These are phyloP conservation scores for Callyntrura sp. DNA, from an alignment of 2,888 invertebrate genomes.

Conservation along the genomic window DNA sequence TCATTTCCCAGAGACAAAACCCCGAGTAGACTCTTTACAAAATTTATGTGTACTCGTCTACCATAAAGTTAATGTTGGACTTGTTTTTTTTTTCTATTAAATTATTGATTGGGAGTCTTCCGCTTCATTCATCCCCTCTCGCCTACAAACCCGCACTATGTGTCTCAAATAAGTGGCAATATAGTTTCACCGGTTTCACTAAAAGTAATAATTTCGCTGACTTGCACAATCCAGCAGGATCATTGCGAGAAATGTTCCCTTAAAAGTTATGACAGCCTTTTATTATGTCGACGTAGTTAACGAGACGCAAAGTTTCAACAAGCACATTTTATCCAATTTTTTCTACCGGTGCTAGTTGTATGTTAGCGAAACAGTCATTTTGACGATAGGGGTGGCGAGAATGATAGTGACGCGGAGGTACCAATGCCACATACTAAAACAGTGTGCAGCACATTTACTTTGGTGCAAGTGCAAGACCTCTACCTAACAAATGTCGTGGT, in stretches of 20 bases:
- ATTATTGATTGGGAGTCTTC: slow-evolving; percentile 72
- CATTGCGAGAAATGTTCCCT: slow-evolving; percentile 55
- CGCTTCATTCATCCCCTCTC: slow-evolving; percentile 55
- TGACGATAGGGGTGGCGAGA: neutral
- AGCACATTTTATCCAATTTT: slow-evolving; percentile 14
- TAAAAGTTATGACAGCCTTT: slow-evolving; percentile 76
- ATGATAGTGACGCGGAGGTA: neutral
- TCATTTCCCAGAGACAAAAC: slow-evolving; percentile 55
- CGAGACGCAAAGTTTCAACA: slow-evolving; percentile 63
- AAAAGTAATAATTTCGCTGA: slow-evolving; percentile 60
- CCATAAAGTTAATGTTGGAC: slow-evolving; percentile 39
- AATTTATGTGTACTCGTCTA: slow-evolving; percentile 40
- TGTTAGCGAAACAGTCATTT: neutral
- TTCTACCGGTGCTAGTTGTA: neutral
- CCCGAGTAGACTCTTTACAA: slow-evolving; percentile 1
- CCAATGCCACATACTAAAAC: neutral
- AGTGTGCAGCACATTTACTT: neutral
- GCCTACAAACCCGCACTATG: neutral
- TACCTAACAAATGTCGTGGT: slow-evolving; percentile 13
- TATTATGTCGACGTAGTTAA: slow-evolving; percentile 65
- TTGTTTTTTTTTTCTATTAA: slow-evolving; percentile 16
- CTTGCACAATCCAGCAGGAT: slow-evolving; percentile 68
- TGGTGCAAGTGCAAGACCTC: slow-evolving; percentile 6
- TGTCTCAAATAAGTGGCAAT: neutral
- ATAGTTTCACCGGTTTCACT: neutral